Base-by-base conservation (phyloP, 2,113 vertebrate genomes). In the Aptenodytes forsteri region DNA sequence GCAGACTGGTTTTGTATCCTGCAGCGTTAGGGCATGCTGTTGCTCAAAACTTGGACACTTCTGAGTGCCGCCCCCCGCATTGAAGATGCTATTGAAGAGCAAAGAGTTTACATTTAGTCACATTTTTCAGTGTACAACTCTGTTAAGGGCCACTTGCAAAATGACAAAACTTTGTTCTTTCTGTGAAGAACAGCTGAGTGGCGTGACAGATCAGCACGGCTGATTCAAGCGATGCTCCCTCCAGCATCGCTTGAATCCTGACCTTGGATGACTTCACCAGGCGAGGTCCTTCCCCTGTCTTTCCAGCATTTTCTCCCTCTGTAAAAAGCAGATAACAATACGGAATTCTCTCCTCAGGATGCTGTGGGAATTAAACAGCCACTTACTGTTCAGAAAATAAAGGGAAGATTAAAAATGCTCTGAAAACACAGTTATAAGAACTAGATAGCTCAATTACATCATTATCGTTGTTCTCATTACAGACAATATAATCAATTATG, bases 21-120 rank as follows among this genome's bases (percentile, higher is more conserved):
- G 44, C 55, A 44, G 15, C 6, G 3, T 36, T 6, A 52, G 32
- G 34, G 4, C 10, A 9, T 6, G 55, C 30, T 32, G 10, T 78
- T 59, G 50, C 52, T 92, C 47, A 49, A 79, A 83, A 25, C 36
- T 9, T 25, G 50, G 59, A 14, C 4, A 2, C n/a, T 70, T 50
- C 27, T 42, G 47, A 11, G n/a, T 22, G 7, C 8, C 20, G 10
- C 16, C 13, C 5, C 30, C 18, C 3, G 1, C 34, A 11, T 1
- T 46, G 46, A 46, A 26, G 23, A 5, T 11, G 70, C 42, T 50
- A 1, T 13, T 34, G 69, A 67, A 66, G 18, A 76, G 16, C n/a
- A 52, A 38, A 52, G 72, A 64, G 42, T 84, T 46, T 34, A 14
- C 13, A 22, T 67, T 67, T 1, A 78, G 70, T 40, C 78, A 42